Base-by-base conservation (phyloP, 2,797 vertebrate species). In the Pangasius mekongensis region DNA sequence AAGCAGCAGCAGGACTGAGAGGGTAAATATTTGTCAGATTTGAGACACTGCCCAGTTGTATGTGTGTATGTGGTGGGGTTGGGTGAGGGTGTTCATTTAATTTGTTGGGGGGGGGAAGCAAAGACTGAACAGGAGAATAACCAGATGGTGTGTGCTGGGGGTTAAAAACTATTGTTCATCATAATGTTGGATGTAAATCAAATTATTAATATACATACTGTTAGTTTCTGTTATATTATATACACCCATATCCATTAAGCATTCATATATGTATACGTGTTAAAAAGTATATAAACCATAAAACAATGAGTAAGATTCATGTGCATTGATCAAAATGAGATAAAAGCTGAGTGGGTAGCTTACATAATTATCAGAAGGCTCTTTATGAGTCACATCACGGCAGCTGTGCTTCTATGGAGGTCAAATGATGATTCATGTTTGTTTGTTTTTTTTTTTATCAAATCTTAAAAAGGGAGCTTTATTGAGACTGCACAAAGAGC, bases 1-100 rank as follows among this genome's bases (percentile, higher is more conserved):
- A 91, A 92, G 89, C 95, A 94, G 93, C 92, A 94, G 94, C 94
- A 90, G 94, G 94, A 94, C 94, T 94, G 92, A 93, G 91, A 94
- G 95, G 96, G 96, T 96, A 97, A 96, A 95, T 97, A 96, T 96
- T 93, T 93, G 94, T 94, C 91, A 94, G 91, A 74, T 76, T 87
- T 86, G 86, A 89, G 89, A 84, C 87, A 88, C 88, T 69, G 91
- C 89, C 69, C 85, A 14, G 77, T 84, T 9, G 54, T 85, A 43
- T 10, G 22, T 67, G 69, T 52, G n/a, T 74, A 58, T 33, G 36
- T 36, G 87, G 58, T 67, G 74, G 56, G 83, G 74, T 27, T 64
- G n/a, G 39, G 49, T 36, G 76, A 33, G 13, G 60, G n/a, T 27
- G 13, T 3, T 60, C 6, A 18, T 30, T 78, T 54, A 36, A 20